Evolutionary conservation across 2,888 invertebrate genomes (phyloP).

Genomic region (Erynnis tages): DNA sequence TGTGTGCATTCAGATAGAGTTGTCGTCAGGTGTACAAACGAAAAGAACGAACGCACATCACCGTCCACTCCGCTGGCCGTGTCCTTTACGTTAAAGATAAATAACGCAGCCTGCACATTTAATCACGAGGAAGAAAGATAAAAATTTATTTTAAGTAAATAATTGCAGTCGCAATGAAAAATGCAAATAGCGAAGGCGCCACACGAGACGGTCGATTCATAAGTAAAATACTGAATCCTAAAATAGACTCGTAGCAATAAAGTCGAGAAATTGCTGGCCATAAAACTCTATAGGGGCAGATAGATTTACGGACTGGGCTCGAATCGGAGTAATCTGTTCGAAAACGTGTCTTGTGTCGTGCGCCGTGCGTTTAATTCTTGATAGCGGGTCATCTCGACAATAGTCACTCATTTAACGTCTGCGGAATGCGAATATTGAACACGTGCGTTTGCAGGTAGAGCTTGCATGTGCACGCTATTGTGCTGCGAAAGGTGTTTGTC

Average conservation of each 20-base stretch:
- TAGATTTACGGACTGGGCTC: constrained; percentile 47
- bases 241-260: constrained; percentile 54
- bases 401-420: constrained; percentile 50
- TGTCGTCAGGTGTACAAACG: constrained; percentile 70
- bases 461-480: constrained; percentile 75
- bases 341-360: constrained; percentile 48
- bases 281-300: constrained; percentile 56
- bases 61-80: background rate
- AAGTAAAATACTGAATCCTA: constrained; percentile 47
- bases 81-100: too few relatives aligned
- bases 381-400: constrained; percentile 42
- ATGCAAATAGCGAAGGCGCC: constrained; percentile 16
- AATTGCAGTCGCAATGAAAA: constrained; percentile 11
- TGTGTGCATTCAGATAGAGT: constrained; percentile 60
- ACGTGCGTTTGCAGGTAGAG: constrained; percentile 78
- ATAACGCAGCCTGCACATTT: too few relatives aligned
- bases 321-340: constrained; percentile 32
- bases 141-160: constrained; percentile 6
- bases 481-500: constrained; percentile 67
- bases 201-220: constrained; percentile 30
- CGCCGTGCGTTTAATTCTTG: constrained; percentile 46
- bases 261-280: constrained; percentile 52
- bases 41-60: constrained; percentile 2
- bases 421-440: constrained; percentile 69
- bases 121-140: too few relatives aligned